A percentile compares a stretch with the other conserved stretches of the same genome.
Evolutionary conservation across 1,140 invertebrate species (phyloP).

Genomic region (Venustaconcha ellipsiformis): DNA sequence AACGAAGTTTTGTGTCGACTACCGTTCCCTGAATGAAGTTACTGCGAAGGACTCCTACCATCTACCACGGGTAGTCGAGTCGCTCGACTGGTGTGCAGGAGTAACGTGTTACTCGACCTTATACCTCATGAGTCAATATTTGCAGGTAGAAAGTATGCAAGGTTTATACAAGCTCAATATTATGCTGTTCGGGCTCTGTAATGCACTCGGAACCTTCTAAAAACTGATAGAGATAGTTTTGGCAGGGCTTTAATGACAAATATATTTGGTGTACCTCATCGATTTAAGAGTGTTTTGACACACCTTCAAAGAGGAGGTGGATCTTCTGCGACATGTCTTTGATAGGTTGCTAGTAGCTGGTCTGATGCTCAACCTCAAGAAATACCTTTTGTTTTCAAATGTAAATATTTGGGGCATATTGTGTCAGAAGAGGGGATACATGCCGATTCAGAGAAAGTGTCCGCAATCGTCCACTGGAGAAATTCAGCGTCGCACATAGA

Average conservation of each 20-base stretch:
- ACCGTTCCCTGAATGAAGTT: no score
- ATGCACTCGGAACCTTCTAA: neutral
- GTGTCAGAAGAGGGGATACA: neutral
- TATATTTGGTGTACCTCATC: constrained; percentile 5
- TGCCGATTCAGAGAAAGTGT: constrained; percentile 42
- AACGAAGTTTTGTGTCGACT: no score
- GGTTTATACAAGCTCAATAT: no score
- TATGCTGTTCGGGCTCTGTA: no score
- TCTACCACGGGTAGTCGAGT: no score
- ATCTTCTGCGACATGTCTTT: neutral
- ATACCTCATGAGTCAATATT: no score
- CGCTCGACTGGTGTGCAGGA: no score
- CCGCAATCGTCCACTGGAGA: constrained; percentile 40
- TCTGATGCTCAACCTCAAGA: constrained; percentile 8
- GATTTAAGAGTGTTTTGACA: constrained; percentile 7
- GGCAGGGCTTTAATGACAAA: constrained; percentile 6
- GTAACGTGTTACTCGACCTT: no score
- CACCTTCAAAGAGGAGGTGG: constrained; percentile 7
- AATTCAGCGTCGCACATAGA: constrained; percentile 27
- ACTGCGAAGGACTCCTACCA: no score
- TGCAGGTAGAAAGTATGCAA: no score
- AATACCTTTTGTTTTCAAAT: constrained; percentile 4
- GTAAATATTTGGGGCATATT: neutral
- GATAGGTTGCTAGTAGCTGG: neutral
- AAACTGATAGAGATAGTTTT: constrained; percentile 6